Base-by-base conservation (phyloP, 1,140 invertebrate genomes). In the Nylanderia fulva region DNA sequence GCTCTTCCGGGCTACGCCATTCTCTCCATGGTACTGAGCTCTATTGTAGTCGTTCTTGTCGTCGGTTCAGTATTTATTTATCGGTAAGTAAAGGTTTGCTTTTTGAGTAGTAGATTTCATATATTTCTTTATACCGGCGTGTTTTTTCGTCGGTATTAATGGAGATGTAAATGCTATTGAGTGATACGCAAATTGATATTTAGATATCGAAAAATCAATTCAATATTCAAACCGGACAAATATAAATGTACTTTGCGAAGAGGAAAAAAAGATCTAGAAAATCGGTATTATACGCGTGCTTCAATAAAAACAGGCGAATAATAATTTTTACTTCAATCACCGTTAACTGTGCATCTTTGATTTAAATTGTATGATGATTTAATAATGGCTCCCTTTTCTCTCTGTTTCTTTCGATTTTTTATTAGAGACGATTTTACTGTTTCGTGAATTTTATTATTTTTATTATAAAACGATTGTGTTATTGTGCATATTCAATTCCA, bases 1-100 rank as follows among this genome's bases (percentile, higher is more conserved):
- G 98, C 97, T n/a, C 95, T 98, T 36, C 97, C 98, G 0, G 96
- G 96, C 15, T 98, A 98, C 95, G 97, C 97, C 0, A 98, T 98
- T 69, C 96, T 98, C 18, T 98, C 98, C 71, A 98, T 98, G 56
- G 96, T 98, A 0, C 95, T 99, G 5, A 97, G 97, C 80, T 96
- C 97, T 1, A 96, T 98, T 52, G 96, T 99, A 0, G 95, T 98
- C 0, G 95, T 98, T 1, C 96, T 98, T 76, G 95, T 96, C 0
- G 95, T 98, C 1, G 96, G 96, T 36, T 97, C 97, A 45, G 96
- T 98, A 61, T 96, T 96, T 86, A 96, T 96, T 88, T 96, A 96
- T 93, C 95, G 96, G 96, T 96, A 94, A 95, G 95, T 89, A 36
- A n/a, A 2, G 29, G 15, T 5, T 33, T 48, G 5, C 33, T 83